Evolutionary conservation across 2,113 vertebrate genomes (phyloP).

Genomic region (Thinocorus orbignyianus): DNA sequence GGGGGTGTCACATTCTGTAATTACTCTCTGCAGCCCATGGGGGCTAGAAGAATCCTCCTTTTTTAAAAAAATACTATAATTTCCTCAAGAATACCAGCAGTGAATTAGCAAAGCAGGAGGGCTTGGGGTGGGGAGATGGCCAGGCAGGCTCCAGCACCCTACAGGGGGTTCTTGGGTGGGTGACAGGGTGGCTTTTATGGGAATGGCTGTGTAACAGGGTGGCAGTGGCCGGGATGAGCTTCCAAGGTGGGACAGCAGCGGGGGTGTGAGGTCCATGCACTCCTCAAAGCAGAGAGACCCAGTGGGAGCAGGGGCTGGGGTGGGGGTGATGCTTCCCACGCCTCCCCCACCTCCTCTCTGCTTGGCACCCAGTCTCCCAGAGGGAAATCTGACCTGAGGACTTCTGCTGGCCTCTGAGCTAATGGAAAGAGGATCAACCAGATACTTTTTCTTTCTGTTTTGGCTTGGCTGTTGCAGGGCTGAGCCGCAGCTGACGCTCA

Average conservation of each 20-base stretch:
- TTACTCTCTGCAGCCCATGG: neutral
- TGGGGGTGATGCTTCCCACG: neutral
- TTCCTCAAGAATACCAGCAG: neutral
- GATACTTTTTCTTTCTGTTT: constrained; percentile 43
- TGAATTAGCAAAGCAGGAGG: rapidly evolving
- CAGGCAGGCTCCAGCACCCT: neutral
- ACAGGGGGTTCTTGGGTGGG: neutral
- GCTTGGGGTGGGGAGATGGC: neutral
- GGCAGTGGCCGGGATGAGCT: neutral
- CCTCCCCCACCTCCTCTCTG: neutral
- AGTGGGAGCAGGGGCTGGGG: neutral
- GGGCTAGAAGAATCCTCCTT: neutral
- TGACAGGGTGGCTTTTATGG: neutral
- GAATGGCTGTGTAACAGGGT: neutral
- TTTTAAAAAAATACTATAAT: too few relatives aligned
- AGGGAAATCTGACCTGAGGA: constrained; percentile 55
- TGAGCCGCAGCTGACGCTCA: neutral
- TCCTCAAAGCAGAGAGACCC: neutral
- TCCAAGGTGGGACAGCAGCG: neutral
- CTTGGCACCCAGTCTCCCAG: neutral
- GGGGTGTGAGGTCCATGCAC: neutral
- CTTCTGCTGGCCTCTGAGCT: constrained; percentile 43
- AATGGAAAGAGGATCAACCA: constrained; percentile 56
- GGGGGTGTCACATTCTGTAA: neutral
- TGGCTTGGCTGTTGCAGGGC: neutral